A percentile compares a stretch with the other conserved stretches of the same genome.
Conservation (phyloP, 1,140 invertebrate species). For the Danaus plexippus region DNA sequence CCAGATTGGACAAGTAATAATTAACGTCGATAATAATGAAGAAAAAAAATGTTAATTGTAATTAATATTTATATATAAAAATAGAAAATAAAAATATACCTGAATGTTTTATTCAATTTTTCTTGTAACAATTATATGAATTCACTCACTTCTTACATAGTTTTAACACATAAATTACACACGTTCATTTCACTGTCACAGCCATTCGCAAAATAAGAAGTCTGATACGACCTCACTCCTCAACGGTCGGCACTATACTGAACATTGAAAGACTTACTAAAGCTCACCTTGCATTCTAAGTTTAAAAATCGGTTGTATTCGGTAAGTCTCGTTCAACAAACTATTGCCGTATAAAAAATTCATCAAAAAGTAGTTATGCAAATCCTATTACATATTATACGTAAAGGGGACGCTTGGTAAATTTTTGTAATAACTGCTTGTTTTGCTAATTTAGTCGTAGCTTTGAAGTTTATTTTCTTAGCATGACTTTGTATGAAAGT, state of each 20-base stretch:
- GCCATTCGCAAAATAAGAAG: neutral
- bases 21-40: no score
- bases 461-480: no score
- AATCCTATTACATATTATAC: conserved; percentile 4
- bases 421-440: no score
- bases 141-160: conserved; percentile 2
- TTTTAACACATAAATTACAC: conserved; percentile 11
- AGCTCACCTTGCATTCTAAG: conserved; percentile 5
- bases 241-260: conserved; percentile 7
- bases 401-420: neutral
- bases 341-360: conserved; percentile 3
- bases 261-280: conserved; percentile 7
- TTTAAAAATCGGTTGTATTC: conserved; percentile 8
- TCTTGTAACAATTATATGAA: no score
- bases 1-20: no score
- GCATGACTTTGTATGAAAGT: no score
- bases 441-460: no score
- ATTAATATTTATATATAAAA: no score
- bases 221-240: conserved; percentile 2
- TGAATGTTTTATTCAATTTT: no score
- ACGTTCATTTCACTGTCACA: conserved; percentile 14
- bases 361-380: neutral
- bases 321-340: conserved; percentile 1
- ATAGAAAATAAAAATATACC: no score
- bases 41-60: no score